Evolutionary conservation across 2,888 invertebrate species (phyloP), one percentile per base, ranked within the genome.

Genomic region (Hirtodrosophila confusa): DNA sequence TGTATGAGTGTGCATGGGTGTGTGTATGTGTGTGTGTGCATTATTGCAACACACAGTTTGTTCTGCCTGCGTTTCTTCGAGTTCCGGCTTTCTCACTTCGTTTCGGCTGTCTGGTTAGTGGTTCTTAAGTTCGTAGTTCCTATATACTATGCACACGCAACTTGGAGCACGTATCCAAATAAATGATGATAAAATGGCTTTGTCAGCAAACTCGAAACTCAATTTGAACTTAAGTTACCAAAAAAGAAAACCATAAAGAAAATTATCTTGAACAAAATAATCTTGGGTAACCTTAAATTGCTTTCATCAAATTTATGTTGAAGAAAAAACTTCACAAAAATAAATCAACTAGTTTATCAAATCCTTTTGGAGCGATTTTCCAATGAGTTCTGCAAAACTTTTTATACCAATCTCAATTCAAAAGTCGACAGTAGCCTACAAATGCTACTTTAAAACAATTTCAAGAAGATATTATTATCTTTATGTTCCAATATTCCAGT

Each of bases 171-270:
- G 69, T 75, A 69, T 71, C 61, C 56, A 53, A 40, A 67, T 65
- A 67, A 76, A 62, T 67, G 39, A 67, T 51, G 60, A 65, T 65
- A 57, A 74, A 62, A 54, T 49, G 23, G 43, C 27, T 47, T 29
- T 37, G 69, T 31, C 23, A 44, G 17, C 24, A 40, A 62, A 56
- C 36, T 45, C 12, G 54, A 24, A 71, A 71, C 72, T 75, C 72
- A 79, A 75, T 79, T 77, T 72, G 54, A 72, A 68, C 60, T 58
- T 51, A 72, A 72, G 66, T 63, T 65, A 35, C 50, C 43, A 50
- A 33, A 35, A 40, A 36, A 23, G n/a, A 31, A 35, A 47, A 48
- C 36, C 31, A 40, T 17, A 49, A 27, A 33, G 9, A 35, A 69
- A 57, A 27, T 31, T 31, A 31, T 31, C 27, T 5, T 31, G 2